phyloP scores from a whole-genome alignment of 2,113 vertebrate species.

The Pollachius pollachius region DNA sequence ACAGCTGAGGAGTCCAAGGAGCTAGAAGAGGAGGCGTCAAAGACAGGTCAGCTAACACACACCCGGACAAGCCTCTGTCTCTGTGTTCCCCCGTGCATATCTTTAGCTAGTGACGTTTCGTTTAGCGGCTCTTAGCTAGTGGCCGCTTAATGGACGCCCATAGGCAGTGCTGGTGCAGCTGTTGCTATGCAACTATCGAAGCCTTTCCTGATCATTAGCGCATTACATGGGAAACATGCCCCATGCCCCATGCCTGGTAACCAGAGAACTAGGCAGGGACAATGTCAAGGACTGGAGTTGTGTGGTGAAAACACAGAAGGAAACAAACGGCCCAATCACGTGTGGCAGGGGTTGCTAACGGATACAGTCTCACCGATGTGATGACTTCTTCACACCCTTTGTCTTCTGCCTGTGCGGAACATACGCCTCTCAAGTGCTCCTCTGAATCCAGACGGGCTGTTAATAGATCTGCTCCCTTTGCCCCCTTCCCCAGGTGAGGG shows the following conservation, averaged over 20 bases:
- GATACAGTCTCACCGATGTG: background rate
- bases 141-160: no score
- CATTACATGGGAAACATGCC: background rate
- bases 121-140: no score
- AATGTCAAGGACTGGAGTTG: no score
- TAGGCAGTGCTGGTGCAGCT: no score
- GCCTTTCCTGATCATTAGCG: no score
- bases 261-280: no score
- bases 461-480: conserved; percentile 7
- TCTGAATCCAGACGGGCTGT: conserved; percentile 11
- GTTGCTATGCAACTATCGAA: background rate
- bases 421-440: no score
- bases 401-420: background rate
- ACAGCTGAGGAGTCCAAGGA: conserved; percentile 84
- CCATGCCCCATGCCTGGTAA: background rate
- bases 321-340: no score
- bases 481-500: conserved; percentile 27
- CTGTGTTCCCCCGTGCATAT: conserved; percentile 2
- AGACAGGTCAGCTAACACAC: conserved; percentile 80
- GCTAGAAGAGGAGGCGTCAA: conserved; percentile 82
- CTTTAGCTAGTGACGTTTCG: background rate
- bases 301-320: no score
- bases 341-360: no score
- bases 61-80: conserved; percentile 32
- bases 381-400: background rate